Conservation (phyloP, 2,797 vertebrate species). For the Naso thynnoides region DNA sequence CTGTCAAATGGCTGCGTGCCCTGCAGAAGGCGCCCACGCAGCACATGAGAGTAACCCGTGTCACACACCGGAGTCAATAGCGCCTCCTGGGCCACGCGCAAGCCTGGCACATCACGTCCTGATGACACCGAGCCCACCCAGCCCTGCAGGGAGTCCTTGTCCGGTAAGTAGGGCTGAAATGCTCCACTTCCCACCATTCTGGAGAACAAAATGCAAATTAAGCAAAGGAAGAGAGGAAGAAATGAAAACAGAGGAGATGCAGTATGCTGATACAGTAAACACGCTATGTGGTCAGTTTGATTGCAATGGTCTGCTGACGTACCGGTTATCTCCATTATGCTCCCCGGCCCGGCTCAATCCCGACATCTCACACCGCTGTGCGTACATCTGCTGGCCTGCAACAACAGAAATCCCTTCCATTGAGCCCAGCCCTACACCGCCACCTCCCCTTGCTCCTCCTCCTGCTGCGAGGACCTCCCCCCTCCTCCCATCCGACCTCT, state of each 20-base stretch:
- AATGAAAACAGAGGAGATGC: constrained; percentile 38
- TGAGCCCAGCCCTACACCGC: constrained; percentile 84
- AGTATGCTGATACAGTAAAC: too few species aligned
- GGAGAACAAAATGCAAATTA: constrained; percentile 5
- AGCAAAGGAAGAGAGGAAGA: constrained; percentile 28
- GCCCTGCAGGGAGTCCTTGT: constrained; percentile 82
- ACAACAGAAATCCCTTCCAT: constrained; percentile 94
- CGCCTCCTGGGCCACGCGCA: constrained; percentile 82
- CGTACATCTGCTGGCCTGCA: constrained; percentile 94
- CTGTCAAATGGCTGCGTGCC: constrained; percentile 80
- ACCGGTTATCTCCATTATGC: constrained; percentile 85
- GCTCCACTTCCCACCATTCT: constrained; percentile 86
- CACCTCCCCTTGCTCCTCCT: constrained; percentile 75
- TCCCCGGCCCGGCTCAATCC: constrained; percentile 85
- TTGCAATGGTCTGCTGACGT: background rate
- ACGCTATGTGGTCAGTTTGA: background rate
- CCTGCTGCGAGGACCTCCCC: constrained; percentile 76
- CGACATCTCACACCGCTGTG: constrained; percentile 86
- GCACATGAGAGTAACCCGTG: constrained; percentile 82
- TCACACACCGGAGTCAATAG: constrained; percentile 83
- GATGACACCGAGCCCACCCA: constrained; percentile 81
- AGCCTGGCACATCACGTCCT: constrained; percentile 70
- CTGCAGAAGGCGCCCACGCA: constrained; percentile 79
- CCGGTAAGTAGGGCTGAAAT: constrained; percentile 88
- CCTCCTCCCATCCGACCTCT: constrained; percentile 93